These are phyloP conservation scores for Petrocephalus schoutedeni DNA, from an alignment of 2,797 vertebrate genomes.

Conservation along the genomic window DNA sequence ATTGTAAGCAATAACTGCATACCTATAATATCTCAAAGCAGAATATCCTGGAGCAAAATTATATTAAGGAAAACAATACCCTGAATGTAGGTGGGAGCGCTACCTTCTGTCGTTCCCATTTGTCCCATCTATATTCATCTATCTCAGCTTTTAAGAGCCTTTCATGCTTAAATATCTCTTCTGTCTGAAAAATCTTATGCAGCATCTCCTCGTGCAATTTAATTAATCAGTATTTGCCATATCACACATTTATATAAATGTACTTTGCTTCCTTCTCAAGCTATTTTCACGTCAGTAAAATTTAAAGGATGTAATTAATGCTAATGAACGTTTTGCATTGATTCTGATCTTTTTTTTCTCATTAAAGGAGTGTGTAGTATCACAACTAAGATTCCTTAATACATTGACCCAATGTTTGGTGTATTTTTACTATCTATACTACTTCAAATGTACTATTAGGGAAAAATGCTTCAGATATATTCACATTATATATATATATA, in stretches of 20 bases:
- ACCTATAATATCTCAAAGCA: background rate
- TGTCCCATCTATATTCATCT: background rate
- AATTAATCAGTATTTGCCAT: slow-evolving; percentile 25
- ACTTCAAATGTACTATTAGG: background rate
- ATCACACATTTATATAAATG: slow-evolving; percentile 33
- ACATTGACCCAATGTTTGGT: background rate
- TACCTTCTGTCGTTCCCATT: background rate
- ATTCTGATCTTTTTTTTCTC: background rate
- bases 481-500: too few relatives aligned
- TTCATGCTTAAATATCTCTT: background rate
- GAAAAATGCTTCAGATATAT: too few relatives aligned
- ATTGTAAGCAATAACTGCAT: background rate
- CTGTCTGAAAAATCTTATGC: slow-evolving; percentile 10
- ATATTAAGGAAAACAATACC: background rate
- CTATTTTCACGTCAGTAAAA: slow-evolving; percentile 18
- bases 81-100: background rate
- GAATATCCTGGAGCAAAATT: slow-evolving; percentile 1
- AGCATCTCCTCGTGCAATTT: slow-evolving; percentile 23
- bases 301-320: slow-evolving; percentile 31
- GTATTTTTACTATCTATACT: background rate
- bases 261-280: slow-evolving; percentile 17
- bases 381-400: background rate
- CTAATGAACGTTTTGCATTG: slow-evolving; percentile 25
- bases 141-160: background rate
- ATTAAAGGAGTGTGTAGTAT: background rate